Evolutionary conservation across 2,113 vertebrate species (phyloP).

Genomic region (Aegithalos caudatus): DNA sequence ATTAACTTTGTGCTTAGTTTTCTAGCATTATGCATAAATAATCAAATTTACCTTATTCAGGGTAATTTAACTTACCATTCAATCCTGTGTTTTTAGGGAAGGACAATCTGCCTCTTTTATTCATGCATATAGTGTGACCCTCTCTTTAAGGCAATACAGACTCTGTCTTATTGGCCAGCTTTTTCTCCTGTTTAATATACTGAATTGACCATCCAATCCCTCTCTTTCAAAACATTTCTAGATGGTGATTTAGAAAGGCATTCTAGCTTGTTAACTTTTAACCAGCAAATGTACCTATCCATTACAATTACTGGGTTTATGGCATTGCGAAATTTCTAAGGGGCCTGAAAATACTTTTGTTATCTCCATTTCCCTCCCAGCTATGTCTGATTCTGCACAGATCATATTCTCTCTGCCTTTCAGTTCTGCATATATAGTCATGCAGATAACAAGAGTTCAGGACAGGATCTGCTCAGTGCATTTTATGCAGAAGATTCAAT

Average conservation of each 20-base stretch:
- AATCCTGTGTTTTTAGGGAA: background rate
- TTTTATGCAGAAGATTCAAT: background rate
- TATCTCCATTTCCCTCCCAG: conserved; percentile 40
- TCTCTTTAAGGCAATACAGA: conserved; percentile 1
- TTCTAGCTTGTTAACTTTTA: conserved; percentile 70
- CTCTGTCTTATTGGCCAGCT: conserved; percentile 60
- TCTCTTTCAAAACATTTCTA: conserved; percentile 37
- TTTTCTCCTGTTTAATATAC: conserved; percentile 42
- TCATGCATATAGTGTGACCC: background rate
- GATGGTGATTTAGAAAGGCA: conserved; percentile 49
- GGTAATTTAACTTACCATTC: conserved; percentile 60
- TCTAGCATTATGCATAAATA: background rate
- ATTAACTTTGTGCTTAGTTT: background rate
- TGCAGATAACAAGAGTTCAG: background rate
- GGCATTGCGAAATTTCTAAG: conserved; percentile 42
- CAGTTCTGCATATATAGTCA: background rate
- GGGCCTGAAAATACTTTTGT: conserved; percentile 36
- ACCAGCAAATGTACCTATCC: conserved; percentile 68
- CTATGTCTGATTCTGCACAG: conserved; percentile 11
- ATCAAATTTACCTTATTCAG: background rate
- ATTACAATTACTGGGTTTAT: conserved; percentile 47
- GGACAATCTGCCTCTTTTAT: background rate
- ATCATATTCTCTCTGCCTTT: background rate
- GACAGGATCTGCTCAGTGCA: background rate
- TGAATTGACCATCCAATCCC: conserved; percentile 24